Evolutionary conservation across 2,888 invertebrate species (phyloP).

Genomic region (Tridacna gigas): DNA sequence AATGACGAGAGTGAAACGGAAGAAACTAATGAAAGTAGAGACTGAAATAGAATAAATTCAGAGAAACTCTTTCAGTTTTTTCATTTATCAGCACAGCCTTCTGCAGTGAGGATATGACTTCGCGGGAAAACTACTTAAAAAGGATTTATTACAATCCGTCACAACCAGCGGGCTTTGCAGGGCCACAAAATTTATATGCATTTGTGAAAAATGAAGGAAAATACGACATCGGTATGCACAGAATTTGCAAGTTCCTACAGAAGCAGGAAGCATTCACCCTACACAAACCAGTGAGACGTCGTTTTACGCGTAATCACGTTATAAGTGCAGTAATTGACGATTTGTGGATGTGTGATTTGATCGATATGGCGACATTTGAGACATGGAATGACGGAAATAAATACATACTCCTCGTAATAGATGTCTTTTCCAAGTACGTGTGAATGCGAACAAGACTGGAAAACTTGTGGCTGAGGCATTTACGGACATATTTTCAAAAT

Average conservation of each 20-base stretch:
- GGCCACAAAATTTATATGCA: conserved; percentile 61
- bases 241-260: conserved; percentile 59
- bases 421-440: conserved; percentile 59
- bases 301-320: conserved; percentile 50
- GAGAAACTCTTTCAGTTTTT: not conserved
- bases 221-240: conserved; percentile 64
- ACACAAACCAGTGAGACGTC: conserved; percentile 50
- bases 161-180: conserved; percentile 55
- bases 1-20: too few species aligned
- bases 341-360: conserved; percentile 57
- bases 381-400: conserved; percentile 48
- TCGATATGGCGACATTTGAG: conserved; percentile 58
- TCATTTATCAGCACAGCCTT: not conserved
- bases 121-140: conserved; percentile 60
- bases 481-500: conserved; percentile 43
- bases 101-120: conserved; percentile 25
- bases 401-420: conserved; percentile 54
- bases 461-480: conserved; percentile 47
- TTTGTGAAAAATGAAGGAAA: conserved; percentile 57
- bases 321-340: conserved; percentile 58
- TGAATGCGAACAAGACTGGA: conserved; percentile 60
- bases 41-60: conserved; percentile 21
- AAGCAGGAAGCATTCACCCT: conserved; percentile 62
- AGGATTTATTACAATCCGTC: conserved; percentile 50
- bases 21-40: too few species aligned